Conservation (phyloP, 2,888 invertebrate genomes). For the Drosophila imparisetae region DNA sequence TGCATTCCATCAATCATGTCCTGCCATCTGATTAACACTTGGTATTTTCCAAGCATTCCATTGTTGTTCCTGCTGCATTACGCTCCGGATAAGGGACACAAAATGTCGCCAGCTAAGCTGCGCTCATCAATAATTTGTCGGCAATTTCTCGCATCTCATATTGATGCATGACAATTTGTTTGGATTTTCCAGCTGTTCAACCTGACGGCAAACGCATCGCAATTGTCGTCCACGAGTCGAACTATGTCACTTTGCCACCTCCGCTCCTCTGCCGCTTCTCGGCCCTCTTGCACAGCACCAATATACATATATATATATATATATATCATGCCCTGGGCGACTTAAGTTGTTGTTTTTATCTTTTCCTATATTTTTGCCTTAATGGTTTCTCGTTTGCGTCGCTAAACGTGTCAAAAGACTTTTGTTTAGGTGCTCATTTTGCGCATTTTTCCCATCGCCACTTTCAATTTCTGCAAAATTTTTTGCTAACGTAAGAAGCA, state of each 20-base stretch:
- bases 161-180: slow-evolving; percentile 71
- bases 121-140: slow-evolving; percentile 70
- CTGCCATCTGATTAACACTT: slow-evolving; percentile 53
- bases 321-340: background rate
- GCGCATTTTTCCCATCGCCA: background rate
- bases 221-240: slow-evolving; percentile 6
- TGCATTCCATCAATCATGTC: slow-evolving; percentile 29
- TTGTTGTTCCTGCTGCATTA: slow-evolving; percentile 3
- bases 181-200: slow-evolving; percentile 58
- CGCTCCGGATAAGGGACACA: slow-evolving; percentile 14
- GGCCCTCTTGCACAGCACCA: background rate
- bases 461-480: background rate
- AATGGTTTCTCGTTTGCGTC: slow-evolving; percentile 41
- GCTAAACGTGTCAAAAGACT: slow-evolving; percentile 53
- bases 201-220: slow-evolving; percentile 28
- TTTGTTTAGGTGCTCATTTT: slow-evolving; percentile 22
- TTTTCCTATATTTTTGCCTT: slow-evolving; percentile 9
- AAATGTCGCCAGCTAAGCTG: slow-evolving; percentile 41
- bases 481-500: background rate
- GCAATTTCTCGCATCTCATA: slow-evolving; percentile 61
- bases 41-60: slow-evolving; percentile 8
- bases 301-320: background rate
- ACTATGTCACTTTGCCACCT: slow-evolving; percentile 7
- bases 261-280: background rate
- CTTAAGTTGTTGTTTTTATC: slow-evolving; percentile 2